These are phyloP conservation scores for Scaptomyza hsui DNA, from an alignment of 1,140 invertebrate genomes.

Conservation along the genomic window DNA sequence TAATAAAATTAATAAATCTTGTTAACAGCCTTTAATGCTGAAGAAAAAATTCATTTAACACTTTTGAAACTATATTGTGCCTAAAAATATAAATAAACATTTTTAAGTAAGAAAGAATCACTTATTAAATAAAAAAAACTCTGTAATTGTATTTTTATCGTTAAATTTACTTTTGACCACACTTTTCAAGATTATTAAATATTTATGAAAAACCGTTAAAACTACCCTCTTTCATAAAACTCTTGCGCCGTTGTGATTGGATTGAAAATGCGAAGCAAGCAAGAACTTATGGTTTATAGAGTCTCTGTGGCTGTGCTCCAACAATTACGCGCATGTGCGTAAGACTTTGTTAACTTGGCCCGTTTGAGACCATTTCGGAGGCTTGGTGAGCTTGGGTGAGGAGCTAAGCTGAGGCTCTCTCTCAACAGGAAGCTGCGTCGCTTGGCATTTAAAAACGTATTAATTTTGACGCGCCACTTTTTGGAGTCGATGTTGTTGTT, in stretches of 20 bases:
- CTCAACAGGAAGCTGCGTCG: slow-evolving; percentile 77
- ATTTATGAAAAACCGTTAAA: background rate
- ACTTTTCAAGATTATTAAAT: too few relatives aligned
- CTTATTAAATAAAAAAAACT: too few relatives aligned
- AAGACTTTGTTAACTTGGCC: slow-evolving; percentile 55
- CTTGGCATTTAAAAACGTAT: slow-evolving; percentile 81
- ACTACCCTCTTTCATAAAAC: slow-evolving; percentile 26
- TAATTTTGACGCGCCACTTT: slow-evolving; percentile 75
- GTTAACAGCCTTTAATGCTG: too few relatives aligned
- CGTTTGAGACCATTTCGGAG: slow-evolving; percentile 13
- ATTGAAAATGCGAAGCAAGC: slow-evolving; percentile 21
- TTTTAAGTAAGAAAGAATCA: too few relatives aligned
- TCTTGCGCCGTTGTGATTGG: slow-evolving; percentile 37
- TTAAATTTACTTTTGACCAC: background rate
- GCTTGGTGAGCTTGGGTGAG: slow-evolving; percentile 21
- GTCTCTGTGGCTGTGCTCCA: slow-evolving; percentile 19
- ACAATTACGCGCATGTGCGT: slow-evolving; percentile 81
- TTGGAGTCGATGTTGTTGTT: slow-evolving; percentile 28
- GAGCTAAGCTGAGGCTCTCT: slow-evolving; percentile 9
- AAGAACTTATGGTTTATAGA: slow-evolving; percentile 44
- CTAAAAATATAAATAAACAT: too few relatives aligned
- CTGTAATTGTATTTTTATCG: too few relatives aligned
- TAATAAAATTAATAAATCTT: too few relatives aligned
- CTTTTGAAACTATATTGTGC: too few relatives aligned
- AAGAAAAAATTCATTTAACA: too few relatives aligned